Base-by-base conservation (phyloP, 2,888 invertebrate species). In the Leucoptera coffeella region DNA sequence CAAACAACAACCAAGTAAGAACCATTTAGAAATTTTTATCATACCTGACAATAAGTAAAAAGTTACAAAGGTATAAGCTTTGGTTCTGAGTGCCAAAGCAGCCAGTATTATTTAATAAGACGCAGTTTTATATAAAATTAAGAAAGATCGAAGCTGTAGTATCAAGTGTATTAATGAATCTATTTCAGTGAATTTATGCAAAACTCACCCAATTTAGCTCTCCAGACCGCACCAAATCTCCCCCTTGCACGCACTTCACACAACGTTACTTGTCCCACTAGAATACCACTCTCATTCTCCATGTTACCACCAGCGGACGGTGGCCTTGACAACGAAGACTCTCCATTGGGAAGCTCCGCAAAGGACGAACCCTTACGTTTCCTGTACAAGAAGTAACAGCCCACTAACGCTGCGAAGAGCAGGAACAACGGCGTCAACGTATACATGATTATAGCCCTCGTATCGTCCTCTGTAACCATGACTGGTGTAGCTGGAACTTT, bases 151-250 rank as follows among this genome's bases (percentile, higher is more conserved):
- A n/a, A n/a, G n/a, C n/a, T n/a, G n/a, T n/a, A n/a, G n/a, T n/a
- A n/a, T n/a, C n/a, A n/a, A n/a, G n/a, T n/a, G n/a, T n/a, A n/a
- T n/a, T n/a, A n/a, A n/a, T n/a, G n/a, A n/a, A n/a, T n/a, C n/a
- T n/a, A n/a, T n/a, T n/a, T n/a, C n/a, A n/a, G n/a, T n/a, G n/a
- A n/a, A n/a, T n/a, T n/a, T n/a, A n/a, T n/a, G n/a, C n/a, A n/a
- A n/a, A n/a, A n/a, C n/a, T n/a, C n/a, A n/a, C 84, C 82, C 29
- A 91, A 72, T 45, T 84, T 82, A 0, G 90, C 96, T 45, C 90
- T 86, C 92, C 94, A 95, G 1, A 97, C 95, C 7, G 90, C 87
- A 2, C 95, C 95, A 49, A 93, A 96, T 26, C 95, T 76, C 1
- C 96, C 96, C 29, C 89, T 76, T 8, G 95, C 95, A 54, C 91